Evolutionary conservation across 1,140 invertebrate genomes (phyloP).

Genomic region (Tribolium madens): DNA sequence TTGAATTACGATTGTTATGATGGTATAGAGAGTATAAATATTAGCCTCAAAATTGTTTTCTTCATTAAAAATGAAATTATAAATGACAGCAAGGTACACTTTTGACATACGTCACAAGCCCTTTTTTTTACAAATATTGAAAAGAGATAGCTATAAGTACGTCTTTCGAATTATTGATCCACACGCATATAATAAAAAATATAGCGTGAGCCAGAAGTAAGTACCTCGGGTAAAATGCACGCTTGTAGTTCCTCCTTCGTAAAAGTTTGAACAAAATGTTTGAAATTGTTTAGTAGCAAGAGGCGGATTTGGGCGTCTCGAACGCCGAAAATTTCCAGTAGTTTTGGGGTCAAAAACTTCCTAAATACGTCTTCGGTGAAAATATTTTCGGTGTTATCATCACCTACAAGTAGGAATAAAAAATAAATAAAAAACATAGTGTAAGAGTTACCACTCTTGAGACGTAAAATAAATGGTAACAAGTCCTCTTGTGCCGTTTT

Average conservation of each 20-base stretch:
- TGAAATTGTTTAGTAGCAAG: slow-evolving; percentile 79
- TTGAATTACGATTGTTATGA: no score
- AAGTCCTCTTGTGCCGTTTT: slow-evolving; percentile 80
- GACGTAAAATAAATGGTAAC: slow-evolving; percentile 80
- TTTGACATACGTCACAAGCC: no score
- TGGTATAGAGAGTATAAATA: no score
- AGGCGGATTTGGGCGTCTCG: slow-evolving; percentile 80
- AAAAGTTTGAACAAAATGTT: slow-evolving; percentile 77
- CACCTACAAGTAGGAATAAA: not conserved
- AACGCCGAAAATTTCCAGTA: slow-evolving; percentile 82
- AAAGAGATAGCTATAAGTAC: no score
- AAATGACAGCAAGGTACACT: no score
- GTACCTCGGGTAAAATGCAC: slow-evolving; percentile 79
- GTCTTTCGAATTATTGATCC: no score
- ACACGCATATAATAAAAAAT: not conserved
- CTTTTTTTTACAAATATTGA: no score
- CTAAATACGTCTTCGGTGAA: slow-evolving; percentile 75
- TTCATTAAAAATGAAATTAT: no score
- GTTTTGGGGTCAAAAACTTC: slow-evolving; percentile 77
- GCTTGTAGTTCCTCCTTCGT: slow-evolving; percentile 76
- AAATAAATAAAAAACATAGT: not conserved
- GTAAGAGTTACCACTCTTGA: slow-evolving; percentile 70
- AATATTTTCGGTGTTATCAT: not conserved
- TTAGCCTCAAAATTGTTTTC: no score
- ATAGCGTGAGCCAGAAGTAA: not conserved